Evolutionary conservation across 1,140 invertebrate genomes (phyloP), one percentile per base, ranked within the genome.

Genomic region (Pachypsylla venusta): DNA sequence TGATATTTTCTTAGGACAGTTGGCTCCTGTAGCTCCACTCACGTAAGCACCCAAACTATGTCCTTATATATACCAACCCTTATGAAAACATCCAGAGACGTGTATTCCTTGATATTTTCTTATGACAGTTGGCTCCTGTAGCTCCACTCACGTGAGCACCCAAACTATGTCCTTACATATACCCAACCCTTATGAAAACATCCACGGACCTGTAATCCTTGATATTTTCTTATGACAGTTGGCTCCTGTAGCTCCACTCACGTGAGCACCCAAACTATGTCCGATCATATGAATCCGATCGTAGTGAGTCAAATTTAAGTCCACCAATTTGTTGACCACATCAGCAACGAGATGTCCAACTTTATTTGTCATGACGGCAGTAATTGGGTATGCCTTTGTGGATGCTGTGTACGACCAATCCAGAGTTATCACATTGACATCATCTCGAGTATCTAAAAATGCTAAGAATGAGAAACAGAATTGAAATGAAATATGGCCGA

Each of bases 31-130:
- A 58, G 83, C 82, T 1, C 87, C 85, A 1, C 83, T 79, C 20
- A 89, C 80, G 64, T 93, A 88, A 0, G 86, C 81, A 0, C 89
- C 89, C 7, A 93, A 71, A 61, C 86, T 89, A 71, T 90, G 89
- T 0, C 88, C 89, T 10, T 60, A 60, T 22, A 63, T 5, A 24
- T 63, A n/a, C n/a, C n/a, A n/a, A n/a, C n/a, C n/a, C n/a, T n/a
- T n/a, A n/a, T n/a, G n/a, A n/a, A n/a, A n/a, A n/a, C n/a, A n/a
- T n/a, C n/a, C n/a, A n/a, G n/a, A n/a, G n/a, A 48, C 42, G n/a
- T n/a, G 42, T 48, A 48, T 19, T 48, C n/a, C 42, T 48, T 4
- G 42, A n/a, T 4, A 48, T 48, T 48, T 48, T 48, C 42, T 48
- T 22, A 7, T 48, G 16, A 19, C 42, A 48, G n/a, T 48, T 7